Evolutionary conservation across 2,797 vertebrate species (phyloP), one percentile per base, ranked within the genome.

Genomic region (Nannoperca australis): DNA sequence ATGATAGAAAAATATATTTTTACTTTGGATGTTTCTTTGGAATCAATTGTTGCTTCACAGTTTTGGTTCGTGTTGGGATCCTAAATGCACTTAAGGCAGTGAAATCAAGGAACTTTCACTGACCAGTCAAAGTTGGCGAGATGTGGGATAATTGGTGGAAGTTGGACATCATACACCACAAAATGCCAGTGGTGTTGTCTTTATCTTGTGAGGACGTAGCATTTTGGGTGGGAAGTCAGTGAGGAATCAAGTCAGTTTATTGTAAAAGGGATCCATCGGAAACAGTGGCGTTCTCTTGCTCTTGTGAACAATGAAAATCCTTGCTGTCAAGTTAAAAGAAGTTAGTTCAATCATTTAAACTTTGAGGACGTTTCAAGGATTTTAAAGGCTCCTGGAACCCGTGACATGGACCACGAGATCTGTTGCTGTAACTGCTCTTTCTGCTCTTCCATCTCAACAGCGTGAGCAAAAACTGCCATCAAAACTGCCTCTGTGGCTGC

Each of bases 361-460:
- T 56, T 83, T 24, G 27, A 71, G 38, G 76, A 59, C 14, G 6
- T 66, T 69, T 80, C 36, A 82, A 84, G 70, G 88, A 67, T 77
- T 80, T 72, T 27, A 62, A 82, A 84, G 65, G 54, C 49, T 40
- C n/a, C 24, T n/a, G 17, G 30, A 76, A 76, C 32, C 51, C 14
- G 44, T 24, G 76, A 76, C 40, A 51, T 2, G 32, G 24, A 69
- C 54, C 58, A 30, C 15, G 45, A 73, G 78, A 68, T 50, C 24
- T 61, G 76, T 40, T 73, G 58, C 75, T n/a, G 0, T n/a, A 1
- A 56, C 70, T 0, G 20, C 58, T 74, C 73, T 22, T 79, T 17
- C 70, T 0, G 20, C 58, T 74, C 73, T 22, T 79, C 20, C 61
- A 68, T 86, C 63, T 83, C 36, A 12, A 24, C 44, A 44, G 42